Evolutionary conservation across 2,888 invertebrate genomes (phyloP), one percentile per base, ranked within the genome.

Genomic region (Chymomyza amoena): DNA sequence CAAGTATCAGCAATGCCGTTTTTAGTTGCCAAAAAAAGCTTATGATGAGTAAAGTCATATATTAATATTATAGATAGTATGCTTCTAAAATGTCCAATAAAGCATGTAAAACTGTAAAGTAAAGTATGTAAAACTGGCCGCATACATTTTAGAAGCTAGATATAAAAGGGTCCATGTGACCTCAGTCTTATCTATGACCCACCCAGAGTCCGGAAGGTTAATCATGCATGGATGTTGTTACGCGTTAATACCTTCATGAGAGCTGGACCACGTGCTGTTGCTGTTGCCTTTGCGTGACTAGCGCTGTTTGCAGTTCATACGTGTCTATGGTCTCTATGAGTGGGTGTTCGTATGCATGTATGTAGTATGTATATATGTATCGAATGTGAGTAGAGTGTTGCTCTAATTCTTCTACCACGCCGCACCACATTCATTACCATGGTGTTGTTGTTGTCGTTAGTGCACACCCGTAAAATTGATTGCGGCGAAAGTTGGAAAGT

Each of bases 221-320:
- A 90, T 90, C 90, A 90, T 90, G 90, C 90, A 89, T 85, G 85
- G 88, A 80, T 90, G 90, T 89, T 89, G 89, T 90, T 89, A 88
- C 90, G 90, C 90, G 89, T 88, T 91, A 91, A 91, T 91, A 91
- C 91, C 90, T 91, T 88, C 91, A 90, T 91, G 91, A 90, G 91
- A 91, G 89, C 87, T 84, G 87, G 84, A 90, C 90, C 91, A 91
- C 90, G 90, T 91, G 91, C 88, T 88, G 64, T 66, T 73, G 65
- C 51, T 68, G 50, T 57, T 68, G 68, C 57, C 67, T 66, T 83
- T 78, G 84, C 78, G 76, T 80, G 84, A 79, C 76, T 81, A 74
- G 73, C 74, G 75, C 60, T 67, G 68, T 77, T 79, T 79, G 80
- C 73, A 15, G 57, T 15, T 13, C 20, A 15, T 54, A 16, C 51